phyloP scores from a whole-genome alignment of 2,888 invertebrate species.

The Zygaena filipendulae region DNA sequence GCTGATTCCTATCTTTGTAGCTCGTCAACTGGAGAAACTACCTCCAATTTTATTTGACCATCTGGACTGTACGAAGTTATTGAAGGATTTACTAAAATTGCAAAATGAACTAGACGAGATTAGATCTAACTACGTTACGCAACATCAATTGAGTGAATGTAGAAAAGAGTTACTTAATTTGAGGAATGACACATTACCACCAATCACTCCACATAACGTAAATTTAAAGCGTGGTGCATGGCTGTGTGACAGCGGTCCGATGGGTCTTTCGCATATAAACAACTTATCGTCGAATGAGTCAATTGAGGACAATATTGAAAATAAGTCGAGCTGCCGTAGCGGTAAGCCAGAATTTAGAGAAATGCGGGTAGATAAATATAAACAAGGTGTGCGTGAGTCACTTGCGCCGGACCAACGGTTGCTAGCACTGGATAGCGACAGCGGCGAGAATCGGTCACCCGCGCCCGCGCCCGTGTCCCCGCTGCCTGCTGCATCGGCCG shows the following conservation, averaged over 20 bases:
- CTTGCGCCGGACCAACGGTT: too few relatives aligned
- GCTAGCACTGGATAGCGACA: too few relatives aligned
- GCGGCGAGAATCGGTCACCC: too few relatives aligned
- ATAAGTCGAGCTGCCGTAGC: too few relatives aligned
- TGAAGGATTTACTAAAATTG: constrained; percentile 7
- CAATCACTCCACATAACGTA: neutral
- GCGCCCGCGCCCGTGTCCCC: too few relatives aligned
- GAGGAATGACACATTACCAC: neutral
- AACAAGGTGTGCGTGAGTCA: too few relatives aligned
- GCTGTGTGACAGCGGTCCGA: neutral
- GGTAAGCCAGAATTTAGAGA: too few relatives aligned
- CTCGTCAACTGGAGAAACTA: constrained; percentile 6
- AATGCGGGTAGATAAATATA: too few relatives aligned
- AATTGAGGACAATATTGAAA: too few relatives aligned
- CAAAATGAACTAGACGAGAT: constrained; percentile 2
- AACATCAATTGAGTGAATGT: neutral
- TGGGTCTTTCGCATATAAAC: neutral
- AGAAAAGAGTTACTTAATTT: neutral
- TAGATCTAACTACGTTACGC: neutral
- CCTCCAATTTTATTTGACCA: too few relatives aligned
- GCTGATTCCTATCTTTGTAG: constrained; percentile 7
- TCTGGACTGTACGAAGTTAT: constrained; percentile 8
- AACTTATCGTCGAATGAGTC: too few relatives aligned
- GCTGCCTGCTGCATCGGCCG: too few relatives aligned
- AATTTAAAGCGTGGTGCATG: constrained; percentile 1